Base-by-base conservation (phyloP, 2,888 invertebrate genomes). In the Heliconius hortense region DNA sequence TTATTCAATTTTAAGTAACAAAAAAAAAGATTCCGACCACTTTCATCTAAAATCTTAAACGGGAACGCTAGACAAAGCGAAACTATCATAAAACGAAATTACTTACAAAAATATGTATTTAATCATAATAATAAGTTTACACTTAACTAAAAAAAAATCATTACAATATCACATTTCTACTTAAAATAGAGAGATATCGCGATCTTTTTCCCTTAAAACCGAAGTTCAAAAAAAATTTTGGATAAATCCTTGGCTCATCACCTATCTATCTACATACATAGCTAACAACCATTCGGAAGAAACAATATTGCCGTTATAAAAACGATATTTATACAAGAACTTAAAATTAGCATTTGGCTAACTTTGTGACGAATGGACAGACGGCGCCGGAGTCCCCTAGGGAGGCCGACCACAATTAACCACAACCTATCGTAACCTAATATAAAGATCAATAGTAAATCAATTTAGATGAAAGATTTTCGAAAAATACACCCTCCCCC, bases 151-250 rank as follows among this genome's bases (percentile, higher is more conserved):
- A 89, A 80, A 90, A 92, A 92, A 90, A 89, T 88, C 91, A 93
- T 88, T 93, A 93, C 94, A 94, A 94, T 94, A 94, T 94, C 94
- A 94, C 94, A 94, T 92, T 90, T 93, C 94, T 94, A 94, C 93
- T 94, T 92, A 94, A 86, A 93, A 93, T 93, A 93, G 93, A 93
- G 92, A 94, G 93, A 93, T 93, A 93, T 93, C 92, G 92, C 90
- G 89, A 89, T 87, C 77, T 85, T 82, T 82, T 81, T 86, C 82
- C 85, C 85, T 88, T 90, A 87, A 82, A 86, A 87, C 85, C 85
- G 82, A 89, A 72, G 56, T 66, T 76, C 26, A 87, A 82, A 84
- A 85, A 82, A 86, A 86, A 86, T 84, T 85, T 87, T 86, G 85
- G 87, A 87, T 87, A 87, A 82, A 87, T 85, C 87, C 74, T 76